phyloP scores from a whole-genome alignment of 2,113 vertebrate genomes.

The Cathartes aura region DNA sequence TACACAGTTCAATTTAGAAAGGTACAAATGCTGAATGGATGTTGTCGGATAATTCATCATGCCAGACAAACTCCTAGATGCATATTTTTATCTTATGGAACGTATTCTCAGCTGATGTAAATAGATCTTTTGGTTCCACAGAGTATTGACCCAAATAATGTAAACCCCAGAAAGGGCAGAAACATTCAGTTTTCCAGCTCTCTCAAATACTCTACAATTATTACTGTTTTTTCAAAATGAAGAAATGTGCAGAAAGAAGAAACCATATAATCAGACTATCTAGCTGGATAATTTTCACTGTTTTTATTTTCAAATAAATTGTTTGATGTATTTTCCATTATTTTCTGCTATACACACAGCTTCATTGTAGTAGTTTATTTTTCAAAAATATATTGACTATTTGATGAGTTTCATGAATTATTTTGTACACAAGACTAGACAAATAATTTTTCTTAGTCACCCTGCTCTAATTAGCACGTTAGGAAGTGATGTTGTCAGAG shows the following conservation, averaged over 20 bases:
- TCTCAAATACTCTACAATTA: background rate
- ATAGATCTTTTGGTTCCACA: background rate
- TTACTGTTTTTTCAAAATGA: background rate
- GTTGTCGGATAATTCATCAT: background rate
- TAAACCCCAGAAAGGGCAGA: background rate
- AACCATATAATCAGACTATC: background rate
- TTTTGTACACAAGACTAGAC: background rate
- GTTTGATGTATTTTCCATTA: background rate
- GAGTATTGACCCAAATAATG: background rate
- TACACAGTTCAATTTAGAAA: background rate
- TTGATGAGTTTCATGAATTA: background rate
- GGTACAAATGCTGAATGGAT: background rate
- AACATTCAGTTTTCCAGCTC: background rate
- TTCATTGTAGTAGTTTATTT: background rate
- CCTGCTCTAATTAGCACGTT: constrained; percentile 9
- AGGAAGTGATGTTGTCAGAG: constrained; percentile 50
- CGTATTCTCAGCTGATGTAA: background rate
- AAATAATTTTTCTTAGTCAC: background rate
- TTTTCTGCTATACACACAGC: background rate
- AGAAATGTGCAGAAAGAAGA: background rate
- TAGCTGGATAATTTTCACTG: background rate
- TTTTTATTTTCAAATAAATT: background rate
- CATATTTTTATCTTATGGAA: background rate
- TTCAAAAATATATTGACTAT: background rate
- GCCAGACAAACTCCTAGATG: background rate